These are phyloP conservation scores for Peromyscus attwateri DNA, from an alignment of 2,797 vertebrate species.

Conservation along the genomic window DNA sequence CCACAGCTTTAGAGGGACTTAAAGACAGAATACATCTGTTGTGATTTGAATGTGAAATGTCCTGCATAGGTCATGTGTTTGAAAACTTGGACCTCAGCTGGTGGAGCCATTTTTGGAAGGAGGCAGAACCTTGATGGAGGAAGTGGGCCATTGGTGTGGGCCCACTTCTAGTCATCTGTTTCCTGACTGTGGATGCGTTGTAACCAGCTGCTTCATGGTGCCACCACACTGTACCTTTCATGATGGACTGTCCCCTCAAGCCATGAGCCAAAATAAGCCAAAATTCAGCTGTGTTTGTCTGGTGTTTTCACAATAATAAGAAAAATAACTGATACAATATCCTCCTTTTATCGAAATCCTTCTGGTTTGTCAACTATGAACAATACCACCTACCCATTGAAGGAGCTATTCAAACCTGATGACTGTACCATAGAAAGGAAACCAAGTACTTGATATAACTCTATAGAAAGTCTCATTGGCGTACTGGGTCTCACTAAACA, in stretches of 20 bases:
- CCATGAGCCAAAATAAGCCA: neutral
- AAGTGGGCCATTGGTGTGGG: neutral
- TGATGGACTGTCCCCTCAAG: neutral
- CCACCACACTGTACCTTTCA: too few relatives aligned
- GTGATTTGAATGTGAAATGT: neutral
- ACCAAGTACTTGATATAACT: slow-evolving; percentile 51
- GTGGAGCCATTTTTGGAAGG: neutral
- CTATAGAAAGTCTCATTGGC: slow-evolving; percentile 57
- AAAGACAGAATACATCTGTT: neutral
- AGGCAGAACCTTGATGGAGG: neutral
- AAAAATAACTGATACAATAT: neutral
- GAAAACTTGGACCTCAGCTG: neutral
- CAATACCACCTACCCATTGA: slow-evolving; percentile 49
- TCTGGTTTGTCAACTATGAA: slow-evolving; percentile 60
- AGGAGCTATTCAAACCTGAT: slow-evolving; percentile 72
- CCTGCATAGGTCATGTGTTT: neutral
- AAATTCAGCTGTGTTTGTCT: neutral
- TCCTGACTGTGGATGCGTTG: too few relatives aligned
- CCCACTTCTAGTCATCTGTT: neutral
- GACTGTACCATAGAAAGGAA: slow-evolving; percentile 54
- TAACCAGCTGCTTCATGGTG: neutral
- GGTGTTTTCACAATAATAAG: neutral
- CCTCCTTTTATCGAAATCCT: neutral
- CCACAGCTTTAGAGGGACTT: neutral
- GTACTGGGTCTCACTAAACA: neutral